Evolutionary conservation across 2,888 invertebrate genomes (phyloP).

Genomic region (Agrotis puta): DNA sequence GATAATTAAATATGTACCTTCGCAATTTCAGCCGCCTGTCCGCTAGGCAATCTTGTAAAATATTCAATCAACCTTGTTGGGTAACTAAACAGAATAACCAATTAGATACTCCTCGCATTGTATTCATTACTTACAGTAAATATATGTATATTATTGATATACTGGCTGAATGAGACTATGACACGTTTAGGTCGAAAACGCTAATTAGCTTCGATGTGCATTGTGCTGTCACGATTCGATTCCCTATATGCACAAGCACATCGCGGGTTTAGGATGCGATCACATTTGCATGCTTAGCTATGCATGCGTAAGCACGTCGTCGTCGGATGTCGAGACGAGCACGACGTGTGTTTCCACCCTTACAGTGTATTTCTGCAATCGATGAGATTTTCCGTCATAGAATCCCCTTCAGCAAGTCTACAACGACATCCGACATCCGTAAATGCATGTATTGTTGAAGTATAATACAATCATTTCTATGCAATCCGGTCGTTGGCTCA

Average conservation of each 20-base stretch:
- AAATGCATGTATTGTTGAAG: slow-evolving; percentile 48
- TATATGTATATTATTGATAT: slow-evolving; percentile 14
- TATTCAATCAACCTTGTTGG: slow-evolving; percentile 79
- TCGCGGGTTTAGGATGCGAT: slow-evolving; percentile 28
- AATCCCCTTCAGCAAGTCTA: slow-evolving; percentile 47
- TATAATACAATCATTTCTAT: slow-evolving; percentile 49
- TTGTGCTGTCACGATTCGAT: slow-evolving; percentile 53
- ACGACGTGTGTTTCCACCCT: slow-evolving; percentile 36
- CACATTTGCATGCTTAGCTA: slow-evolving; percentile 36
- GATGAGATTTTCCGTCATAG: slow-evolving; percentile 44
- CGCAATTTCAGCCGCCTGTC: slow-evolving; percentile 73
- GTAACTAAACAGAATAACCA: slow-evolving; percentile 84
- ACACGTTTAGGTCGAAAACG: slow-evolving; percentile 37
- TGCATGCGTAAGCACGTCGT: slow-evolving; percentile 49
- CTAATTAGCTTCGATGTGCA: slow-evolving; percentile 48
- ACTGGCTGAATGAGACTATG: slow-evolving; percentile 5
- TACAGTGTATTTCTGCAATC: slow-evolving; percentile 49
- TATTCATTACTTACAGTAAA: slow-evolving; percentile 61
- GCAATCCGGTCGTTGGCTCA: slow-evolving; percentile 29
- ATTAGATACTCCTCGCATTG: slow-evolving; percentile 71
- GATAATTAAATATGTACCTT: slow-evolving; percentile 81
- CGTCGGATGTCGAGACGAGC: slow-evolving; percentile 35
- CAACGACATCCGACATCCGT: slow-evolving; percentile 54
- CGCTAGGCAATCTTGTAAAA: slow-evolving; percentile 79
- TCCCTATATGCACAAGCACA: slow-evolving; percentile 40